A percentile compares a stretch with the other conserved stretches of the same genome.
Evolutionary conservation across 2,888 invertebrate species (phyloP).

Genomic region (Agrotis puta): DNA sequence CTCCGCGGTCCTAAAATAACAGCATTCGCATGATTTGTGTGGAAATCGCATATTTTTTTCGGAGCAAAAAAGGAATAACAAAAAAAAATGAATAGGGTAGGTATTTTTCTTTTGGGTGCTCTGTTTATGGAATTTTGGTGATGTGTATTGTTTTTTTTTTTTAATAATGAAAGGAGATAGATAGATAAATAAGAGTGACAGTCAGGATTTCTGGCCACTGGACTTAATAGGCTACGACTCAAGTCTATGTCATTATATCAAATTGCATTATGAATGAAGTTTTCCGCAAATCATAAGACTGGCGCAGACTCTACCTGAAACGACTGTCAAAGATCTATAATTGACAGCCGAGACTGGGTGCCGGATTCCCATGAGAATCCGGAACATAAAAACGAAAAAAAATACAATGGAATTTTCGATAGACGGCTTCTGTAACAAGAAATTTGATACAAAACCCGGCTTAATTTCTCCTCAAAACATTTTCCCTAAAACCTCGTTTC

Average conservation of each 20-base stretch:
- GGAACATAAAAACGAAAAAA: too few relatives aligned
- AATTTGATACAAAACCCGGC: constrained; percentile 11
- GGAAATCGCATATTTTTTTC: constrained; percentile 48
- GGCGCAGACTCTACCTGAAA: too few relatives aligned
- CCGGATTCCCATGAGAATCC: too few relatives aligned
- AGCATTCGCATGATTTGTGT: constrained; percentile 63
- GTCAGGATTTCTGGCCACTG: too few relatives aligned
- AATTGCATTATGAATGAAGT: too few relatives aligned
- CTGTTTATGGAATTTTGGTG: not conserved
- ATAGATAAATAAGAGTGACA: too few relatives aligned
- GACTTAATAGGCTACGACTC: too few relatives aligned
- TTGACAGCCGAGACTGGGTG: too few relatives aligned
- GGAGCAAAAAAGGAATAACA: constrained; percentile 8
- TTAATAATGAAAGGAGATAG: not conserved
- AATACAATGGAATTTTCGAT: not conserved
- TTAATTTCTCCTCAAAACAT: constrained; percentile 5
- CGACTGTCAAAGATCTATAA: too few relatives aligned
- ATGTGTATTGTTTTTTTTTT: not conserved
- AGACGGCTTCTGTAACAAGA: not conserved
- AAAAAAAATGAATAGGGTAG: constrained; percentile 7
- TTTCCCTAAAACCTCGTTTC: constrained; percentile 8
- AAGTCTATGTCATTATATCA: too few relatives aligned
- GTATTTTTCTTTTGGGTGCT: constrained; percentile 12
- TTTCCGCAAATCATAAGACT: too few relatives aligned
- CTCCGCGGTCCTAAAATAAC: constrained; percentile 69